phyloP scores from a whole-genome alignment of 2,113 vertebrate genomes.

The Cottus gobio region DNA sequence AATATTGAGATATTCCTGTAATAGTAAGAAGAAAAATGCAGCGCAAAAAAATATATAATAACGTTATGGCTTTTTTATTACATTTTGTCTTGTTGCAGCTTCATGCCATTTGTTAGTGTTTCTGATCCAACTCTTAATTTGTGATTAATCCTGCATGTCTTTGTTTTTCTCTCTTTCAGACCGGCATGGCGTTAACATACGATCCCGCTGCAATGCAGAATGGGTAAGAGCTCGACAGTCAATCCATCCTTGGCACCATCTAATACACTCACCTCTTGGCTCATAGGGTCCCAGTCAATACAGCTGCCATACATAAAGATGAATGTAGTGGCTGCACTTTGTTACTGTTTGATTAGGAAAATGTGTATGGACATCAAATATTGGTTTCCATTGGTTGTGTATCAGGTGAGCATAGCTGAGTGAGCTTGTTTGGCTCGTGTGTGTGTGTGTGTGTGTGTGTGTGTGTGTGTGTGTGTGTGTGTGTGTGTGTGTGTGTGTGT shows the following conservation, averaged over 20 bases:
- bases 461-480: conserved; percentile 16
- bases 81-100: background rate
- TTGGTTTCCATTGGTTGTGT: conserved; percentile 42
- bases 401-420: conserved; percentile 29
- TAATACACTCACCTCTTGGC: conserved; percentile 66
- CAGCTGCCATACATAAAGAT: conserved; percentile 72
- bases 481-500: conserved; percentile 5
- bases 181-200: conserved; percentile 96
- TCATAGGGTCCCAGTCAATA: conserved; percentile 62
- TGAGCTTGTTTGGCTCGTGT: conserved; percentile 22
- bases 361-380: conserved; percentile 57
- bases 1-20: background rate
- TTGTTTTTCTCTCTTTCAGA: conserved; percentile 83
- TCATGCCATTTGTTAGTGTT: background rate
- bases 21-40: background rate
- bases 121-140: background rate
- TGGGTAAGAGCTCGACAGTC: conserved; percentile 86
- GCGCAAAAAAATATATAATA: background rate
- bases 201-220: conserved; percentile 97
- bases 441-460: conserved; percentile 13
- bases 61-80: background rate
- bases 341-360: conserved; percentile 70
- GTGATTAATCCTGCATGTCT: conserved; percentile 27
- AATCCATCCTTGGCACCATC: conserved; percentile 56
- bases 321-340: conserved; percentile 74